These are phyloP conservation scores for Hirundichthys speculiger DNA, from an alignment of 2,113 vertebrate species.

Conservation along the genomic window DNA sequence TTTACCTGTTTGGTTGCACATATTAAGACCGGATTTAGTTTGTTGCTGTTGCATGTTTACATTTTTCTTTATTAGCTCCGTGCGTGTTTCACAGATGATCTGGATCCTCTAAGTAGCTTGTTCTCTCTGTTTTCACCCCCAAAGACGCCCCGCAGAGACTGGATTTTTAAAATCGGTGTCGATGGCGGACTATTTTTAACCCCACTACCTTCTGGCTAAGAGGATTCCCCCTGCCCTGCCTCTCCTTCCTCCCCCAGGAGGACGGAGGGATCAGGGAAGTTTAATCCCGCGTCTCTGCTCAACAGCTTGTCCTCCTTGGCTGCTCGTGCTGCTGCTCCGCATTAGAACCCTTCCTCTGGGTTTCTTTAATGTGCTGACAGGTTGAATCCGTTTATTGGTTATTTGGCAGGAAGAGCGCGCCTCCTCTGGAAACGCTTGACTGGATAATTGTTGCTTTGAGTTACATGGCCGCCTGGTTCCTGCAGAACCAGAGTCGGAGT, in stretches of 20 bases:
- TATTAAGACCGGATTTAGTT: not conserved
- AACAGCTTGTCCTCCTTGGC: conserved; percentile 11
- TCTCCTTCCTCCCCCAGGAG: conserved; percentile 28
- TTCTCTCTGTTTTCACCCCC: not conserved
- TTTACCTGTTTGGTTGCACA: not conserved
- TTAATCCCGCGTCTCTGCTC: conserved; percentile 54
- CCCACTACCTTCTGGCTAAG: conserved; percentile 56
- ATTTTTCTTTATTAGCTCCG: too few relatives aligned
- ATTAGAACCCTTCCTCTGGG: conserved; percentile 7
- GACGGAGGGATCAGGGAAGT: conserved; percentile 52
- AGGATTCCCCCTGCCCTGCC: conserved; percentile 44
- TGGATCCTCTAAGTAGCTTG: not conserved
- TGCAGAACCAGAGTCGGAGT: too few relatives aligned
- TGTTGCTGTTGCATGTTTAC: not conserved
- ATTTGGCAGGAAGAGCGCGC: conserved; percentile 36
- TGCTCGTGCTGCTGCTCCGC: conserved; percentile 13
- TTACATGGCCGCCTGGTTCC: too few relatives aligned
- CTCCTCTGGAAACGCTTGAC: conserved; percentile 19
- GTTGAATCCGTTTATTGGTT: conserved; percentile 43
- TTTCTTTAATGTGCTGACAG: conserved; percentile 46
- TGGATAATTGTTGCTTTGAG: conserved; percentile 24
- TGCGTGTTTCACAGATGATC: too few relatives aligned
- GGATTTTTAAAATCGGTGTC: conserved; percentile 38
- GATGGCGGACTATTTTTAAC: conserved; percentile 53
- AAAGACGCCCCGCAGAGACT: too few relatives aligned